A percentile compares a stretch with the other conserved stretches of the same genome.
These are phyloP conservation scores for Brachionus plicatilis DNA, from an alignment of 1,140 invertebrate genomes.

Conservation along the genomic window DNA sequence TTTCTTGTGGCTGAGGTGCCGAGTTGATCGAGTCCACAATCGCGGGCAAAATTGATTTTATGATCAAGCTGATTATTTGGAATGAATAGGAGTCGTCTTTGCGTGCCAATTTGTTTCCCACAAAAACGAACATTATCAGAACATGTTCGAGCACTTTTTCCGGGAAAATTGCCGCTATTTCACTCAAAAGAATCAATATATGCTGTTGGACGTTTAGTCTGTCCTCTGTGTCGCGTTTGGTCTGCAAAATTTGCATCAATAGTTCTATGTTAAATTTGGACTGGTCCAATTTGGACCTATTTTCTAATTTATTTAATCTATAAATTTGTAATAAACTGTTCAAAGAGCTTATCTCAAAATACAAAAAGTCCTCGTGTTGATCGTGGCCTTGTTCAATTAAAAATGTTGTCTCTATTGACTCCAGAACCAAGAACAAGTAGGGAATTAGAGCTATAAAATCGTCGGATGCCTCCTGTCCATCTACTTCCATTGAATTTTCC, in stretches of 20 bases:
- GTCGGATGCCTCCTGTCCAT: neutral
- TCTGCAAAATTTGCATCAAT: conserved; percentile 17
- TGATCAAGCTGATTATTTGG: conserved; percentile 20
- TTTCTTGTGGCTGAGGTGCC: neutral
- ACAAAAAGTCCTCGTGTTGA: neutral
- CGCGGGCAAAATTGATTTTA: conserved; percentile 21
- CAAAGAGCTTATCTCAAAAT: neutral
- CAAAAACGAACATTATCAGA: conserved; percentile 39
- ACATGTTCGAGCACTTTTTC: conserved; percentile 30
- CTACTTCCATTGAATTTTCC: neutral
- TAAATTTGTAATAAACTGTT: neutral
- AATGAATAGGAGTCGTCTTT: conserved; percentile 35
- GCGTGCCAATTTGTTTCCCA: conserved; percentile 34
- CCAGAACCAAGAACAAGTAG: neutral
- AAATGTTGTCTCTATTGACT: conserved; percentile 8
- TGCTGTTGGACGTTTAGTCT: conserved; percentile 10
- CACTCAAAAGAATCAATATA: neutral
- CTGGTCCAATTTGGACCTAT: neutral
- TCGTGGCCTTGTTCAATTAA: neutral
- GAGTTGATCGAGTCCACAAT: conserved; percentile 12
- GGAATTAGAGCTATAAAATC: conserved; percentile 14
- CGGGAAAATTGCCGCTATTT: conserved; percentile 26
- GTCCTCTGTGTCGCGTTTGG: conserved; percentile 7
- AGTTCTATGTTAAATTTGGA: conserved; percentile 33
- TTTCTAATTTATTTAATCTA: neutral